Base-by-base conservation (phyloP, 2,888 invertebrate genomes). In the Ochlodes sylvanus region DNA sequence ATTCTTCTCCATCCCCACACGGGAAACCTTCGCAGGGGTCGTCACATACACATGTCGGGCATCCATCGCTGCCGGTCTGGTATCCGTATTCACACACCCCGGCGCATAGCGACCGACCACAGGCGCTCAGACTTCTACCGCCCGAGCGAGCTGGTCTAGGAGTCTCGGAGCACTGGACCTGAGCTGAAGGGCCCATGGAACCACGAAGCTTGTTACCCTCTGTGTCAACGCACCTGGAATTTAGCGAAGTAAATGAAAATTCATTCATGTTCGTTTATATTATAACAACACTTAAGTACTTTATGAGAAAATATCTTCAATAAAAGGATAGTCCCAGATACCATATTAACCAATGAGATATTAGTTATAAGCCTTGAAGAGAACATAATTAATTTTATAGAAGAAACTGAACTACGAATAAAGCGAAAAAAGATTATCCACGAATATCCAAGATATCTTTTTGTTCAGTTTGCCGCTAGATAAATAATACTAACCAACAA, bases 31-130 rank as follows among this genome's bases (percentile, higher is more conserved):
- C 96, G 78, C 97, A 98, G 0, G 97, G 97, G 80, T 97, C 96
- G 61, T 97, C 96, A 80, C 98, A 98, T 83, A 97, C 97, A 81
- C 98, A 98, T 0, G 96, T 97, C 0, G 96, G 96, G 77, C 98
- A 98, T 0, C 97, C 97, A 61, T 95, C 94, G 7, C 90, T 85
- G 0, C 90, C 90, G 2, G 94, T 94, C 87, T 96, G 96, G 84
- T 97, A 97, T 0, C 98, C 98, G 76, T 97, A 97, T 82, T 97
- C 97, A 78, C 98, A 98, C 56, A 97, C 95, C 3, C 96, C 96
- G 0, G 97, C 96, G 79, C 98, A 98, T 60, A 97, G 95, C 5
- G 96, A 94, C 7, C 94, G 93, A 47, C 96, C 95, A 75, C 97
- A 97, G 12, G 88, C 76, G 14, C 85, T 85, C 7, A 95, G 86